Evolutionary conservation across 2,113 vertebrate genomes (phyloP).

Genomic region (Lonchura striata): DNA sequence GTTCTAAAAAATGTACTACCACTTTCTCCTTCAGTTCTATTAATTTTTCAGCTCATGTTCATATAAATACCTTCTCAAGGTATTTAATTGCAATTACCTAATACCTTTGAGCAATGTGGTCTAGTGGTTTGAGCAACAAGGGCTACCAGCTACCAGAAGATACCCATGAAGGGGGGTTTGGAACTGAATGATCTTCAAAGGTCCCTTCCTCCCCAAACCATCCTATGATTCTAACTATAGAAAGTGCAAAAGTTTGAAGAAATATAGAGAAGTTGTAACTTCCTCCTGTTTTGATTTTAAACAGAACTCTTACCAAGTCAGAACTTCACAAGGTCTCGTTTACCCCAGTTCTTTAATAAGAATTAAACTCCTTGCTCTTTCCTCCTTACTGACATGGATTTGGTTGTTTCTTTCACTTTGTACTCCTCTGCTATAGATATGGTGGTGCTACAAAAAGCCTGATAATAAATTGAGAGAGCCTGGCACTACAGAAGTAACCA

Average conservation of each 20-base stretch:
- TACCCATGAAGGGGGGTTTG: not conserved
- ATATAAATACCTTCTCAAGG: not conserved
- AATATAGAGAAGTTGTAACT: not conserved
- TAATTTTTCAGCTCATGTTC: not conserved
- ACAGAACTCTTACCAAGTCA: not conserved
- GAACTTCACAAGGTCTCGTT: not conserved
- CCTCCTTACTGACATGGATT: not conserved
- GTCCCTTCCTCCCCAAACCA: not conserved
- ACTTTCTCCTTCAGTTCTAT: not conserved
- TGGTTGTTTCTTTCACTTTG: not conserved
- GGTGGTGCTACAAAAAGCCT: not conserved
- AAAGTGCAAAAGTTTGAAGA: not conserved
- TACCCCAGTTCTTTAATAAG: not conserved
- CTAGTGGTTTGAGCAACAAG: rapidly evolving
- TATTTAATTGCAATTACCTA: not conserved
- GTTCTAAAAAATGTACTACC: not conserved
- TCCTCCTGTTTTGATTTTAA: not conserved
- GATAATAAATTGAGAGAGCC: not conserved
- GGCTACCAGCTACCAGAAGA: too few species aligned
- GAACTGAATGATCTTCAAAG: rapidly evolving
- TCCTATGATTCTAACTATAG: not conserved
- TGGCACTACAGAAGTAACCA: not conserved
- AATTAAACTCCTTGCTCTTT: not conserved
- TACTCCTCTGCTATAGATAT: not conserved
- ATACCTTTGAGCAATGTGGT: not conserved